Percentiles rank a stretch among this genome's conserved stretches.
These are phyloP conservation scores for Eumacrocentrus americanus DNA, from an alignment of 2,888 invertebrate species.

Conservation along the genomic window DNA sequence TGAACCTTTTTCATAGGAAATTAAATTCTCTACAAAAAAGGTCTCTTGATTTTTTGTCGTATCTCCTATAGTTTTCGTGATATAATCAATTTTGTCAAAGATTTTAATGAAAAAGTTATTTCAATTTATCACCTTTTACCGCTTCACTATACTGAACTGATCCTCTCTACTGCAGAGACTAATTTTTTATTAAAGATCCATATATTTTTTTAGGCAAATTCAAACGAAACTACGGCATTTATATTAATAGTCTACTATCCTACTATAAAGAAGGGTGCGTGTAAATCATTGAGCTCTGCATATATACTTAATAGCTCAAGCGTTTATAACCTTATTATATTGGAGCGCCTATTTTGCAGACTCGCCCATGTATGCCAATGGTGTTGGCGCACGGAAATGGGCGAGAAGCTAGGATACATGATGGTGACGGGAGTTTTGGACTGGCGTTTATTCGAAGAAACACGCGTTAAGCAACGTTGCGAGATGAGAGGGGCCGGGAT, in stretches of 20 bases:
- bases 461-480: neutral
- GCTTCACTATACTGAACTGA: too few relatives aligned
- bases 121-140: too few relatives aligned
- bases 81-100: too few relatives aligned
- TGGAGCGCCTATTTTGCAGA: neutral
- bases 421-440: neutral
- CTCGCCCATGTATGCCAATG: too few relatives aligned
- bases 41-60: too few relatives aligned
- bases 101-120: too few relatives aligned
- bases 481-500: constrained; percentile 22
- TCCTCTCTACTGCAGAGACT: neutral
- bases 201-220: neutral
- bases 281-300: neutral
- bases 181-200: neutral
- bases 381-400: too few relatives aligned
- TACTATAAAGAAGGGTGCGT: neutral
- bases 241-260: constrained; percentile 20
- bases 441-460: neutral
- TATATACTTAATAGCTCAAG: constrained; percentile 8
- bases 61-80: too few relatives aligned
- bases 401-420: too few relatives aligned
- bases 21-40: neutral
- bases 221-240: constrained; percentile 1
- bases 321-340: constrained; percentile 20
- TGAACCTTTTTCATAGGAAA: neutral